These are phyloP conservation scores for Ariolimax columbianus DNA, from an alignment of 2,888 invertebrate species.

Conservation along the genomic window DNA sequence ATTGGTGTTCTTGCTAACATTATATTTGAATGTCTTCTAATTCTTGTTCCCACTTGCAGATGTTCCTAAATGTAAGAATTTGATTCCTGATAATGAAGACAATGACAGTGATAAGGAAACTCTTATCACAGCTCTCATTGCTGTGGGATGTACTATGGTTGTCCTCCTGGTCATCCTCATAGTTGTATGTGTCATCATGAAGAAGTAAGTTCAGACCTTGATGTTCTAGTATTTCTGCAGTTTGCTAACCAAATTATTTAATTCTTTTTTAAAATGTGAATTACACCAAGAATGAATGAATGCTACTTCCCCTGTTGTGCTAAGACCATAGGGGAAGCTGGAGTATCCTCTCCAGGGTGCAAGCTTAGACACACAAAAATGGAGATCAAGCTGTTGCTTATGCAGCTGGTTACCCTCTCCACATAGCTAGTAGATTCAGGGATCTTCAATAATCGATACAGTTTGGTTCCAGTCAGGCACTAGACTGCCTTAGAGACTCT, in stretches of 20 bases:
- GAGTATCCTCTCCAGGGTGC: too few species aligned
- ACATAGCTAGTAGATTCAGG: too few species aligned
- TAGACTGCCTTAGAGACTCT: too few species aligned
- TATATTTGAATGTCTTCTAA: not conserved
- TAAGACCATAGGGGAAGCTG: too few species aligned
- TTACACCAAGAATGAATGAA: too few species aligned
- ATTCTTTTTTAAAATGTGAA: not conserved
- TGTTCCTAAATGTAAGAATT: not conserved
- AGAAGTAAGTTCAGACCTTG: slow-evolving; percentile 5
- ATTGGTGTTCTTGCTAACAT: not conserved
- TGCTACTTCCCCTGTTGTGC: too few species aligned
- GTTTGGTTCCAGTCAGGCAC: too few species aligned
- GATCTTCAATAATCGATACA: too few species aligned
- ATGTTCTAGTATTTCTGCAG: not conserved
- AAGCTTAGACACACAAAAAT: too few species aligned
- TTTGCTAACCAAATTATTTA: not conserved
- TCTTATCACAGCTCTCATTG: slow-evolving; percentile 35
- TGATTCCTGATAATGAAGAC: not conserved
- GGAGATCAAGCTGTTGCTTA: too few species aligned
- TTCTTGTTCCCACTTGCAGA: not conserved
- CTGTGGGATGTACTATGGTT: slow-evolving; percentile 20
- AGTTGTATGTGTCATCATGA: slow-evolving; percentile 17
- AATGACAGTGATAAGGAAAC: slow-evolving; percentile 4
- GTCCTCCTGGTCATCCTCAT: slow-evolving; percentile 26
- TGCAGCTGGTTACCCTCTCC: too few species aligned